These are phyloP conservation scores for Stenodera caucasica DNA, from an alignment of 2,888 invertebrate species.

Conservation along the genomic window DNA sequence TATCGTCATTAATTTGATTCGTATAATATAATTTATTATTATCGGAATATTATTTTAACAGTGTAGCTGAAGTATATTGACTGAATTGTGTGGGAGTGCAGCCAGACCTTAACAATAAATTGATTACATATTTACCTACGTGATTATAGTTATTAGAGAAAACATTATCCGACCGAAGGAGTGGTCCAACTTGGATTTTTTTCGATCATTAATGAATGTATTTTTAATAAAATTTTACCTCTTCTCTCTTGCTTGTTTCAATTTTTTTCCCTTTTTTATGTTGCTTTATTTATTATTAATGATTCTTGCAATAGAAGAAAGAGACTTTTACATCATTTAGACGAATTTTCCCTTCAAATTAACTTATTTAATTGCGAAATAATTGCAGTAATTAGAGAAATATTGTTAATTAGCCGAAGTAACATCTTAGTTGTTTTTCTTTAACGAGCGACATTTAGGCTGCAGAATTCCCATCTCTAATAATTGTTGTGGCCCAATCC, in stretches of 20 bases:
- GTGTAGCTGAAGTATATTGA: slow-evolving; percentile 24
- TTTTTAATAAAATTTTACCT: neutral
- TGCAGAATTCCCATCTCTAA: too few species aligned
- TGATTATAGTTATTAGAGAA: slow-evolving; percentile 58
- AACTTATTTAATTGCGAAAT: neutral
- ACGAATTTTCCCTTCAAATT: too few species aligned
- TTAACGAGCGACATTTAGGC: too few species aligned
- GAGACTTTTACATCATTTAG: too few species aligned
- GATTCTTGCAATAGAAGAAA: neutral
- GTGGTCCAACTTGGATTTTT: slow-evolving; percentile 46
- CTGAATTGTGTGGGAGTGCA: slow-evolving; percentile 48
- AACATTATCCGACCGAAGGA: slow-evolving; percentile 56
- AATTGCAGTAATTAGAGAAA: neutral
- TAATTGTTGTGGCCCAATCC: too few species aligned
- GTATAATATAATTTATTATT: neutral
- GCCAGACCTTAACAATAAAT: slow-evolving; percentile 54
- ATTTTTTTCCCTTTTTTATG: too few species aligned
- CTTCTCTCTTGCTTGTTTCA: neutral
- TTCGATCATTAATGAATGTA: slow-evolving; percentile 6
- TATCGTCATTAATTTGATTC: too few species aligned
- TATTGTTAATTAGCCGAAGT: neutral
- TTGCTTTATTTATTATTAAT: neutral
- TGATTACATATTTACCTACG: slow-evolving; percentile 58
- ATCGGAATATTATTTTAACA: slow-evolving; percentile 20
- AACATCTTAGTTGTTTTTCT: too few species aligned